phyloP scores from a whole-genome alignment of 1,140 invertebrate species.

The Monochamus saltuarius region DNA sequence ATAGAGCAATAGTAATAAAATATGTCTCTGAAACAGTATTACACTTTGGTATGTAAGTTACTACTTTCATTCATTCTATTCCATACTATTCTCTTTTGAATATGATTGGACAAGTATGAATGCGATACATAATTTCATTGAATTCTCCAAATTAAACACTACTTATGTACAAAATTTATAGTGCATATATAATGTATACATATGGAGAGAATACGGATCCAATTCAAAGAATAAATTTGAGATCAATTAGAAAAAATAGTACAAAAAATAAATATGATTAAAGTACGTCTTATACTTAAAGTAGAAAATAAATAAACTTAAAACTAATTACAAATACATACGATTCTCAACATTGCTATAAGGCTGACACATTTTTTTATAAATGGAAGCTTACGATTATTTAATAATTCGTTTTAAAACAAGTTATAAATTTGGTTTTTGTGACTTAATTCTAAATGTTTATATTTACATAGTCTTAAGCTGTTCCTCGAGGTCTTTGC shows the following conservation, averaged over 20 bases:
- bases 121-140: no score
- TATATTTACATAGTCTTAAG: constrained; percentile 49
- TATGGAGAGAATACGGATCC: neutral
- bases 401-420: constrained; percentile 21
- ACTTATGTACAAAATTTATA: neutral
- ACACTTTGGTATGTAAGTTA: no score
- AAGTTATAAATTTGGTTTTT: constrained; percentile 31
- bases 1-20: no score
- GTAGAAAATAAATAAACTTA: constrained; percentile 22
- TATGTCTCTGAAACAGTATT: no score
- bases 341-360: constrained; percentile 14
- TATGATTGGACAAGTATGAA: no score
- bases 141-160: neutral
- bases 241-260: neutral
- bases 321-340: constrained; percentile 10
- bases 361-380: constrained; percentile 19
- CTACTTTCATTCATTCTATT: no score
- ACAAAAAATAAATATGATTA: no score
- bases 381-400: constrained; percentile 19
- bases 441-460: constrained; percentile 15
- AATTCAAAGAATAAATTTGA: constrained; percentile 1
- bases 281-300: constrained; percentile 1
- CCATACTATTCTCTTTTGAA: no score
- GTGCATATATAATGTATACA: neutral
- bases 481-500: constrained; percentile 42